Conservation (phyloP, 2,888 invertebrate genomes). For the Drosophila eohydei region DNA sequence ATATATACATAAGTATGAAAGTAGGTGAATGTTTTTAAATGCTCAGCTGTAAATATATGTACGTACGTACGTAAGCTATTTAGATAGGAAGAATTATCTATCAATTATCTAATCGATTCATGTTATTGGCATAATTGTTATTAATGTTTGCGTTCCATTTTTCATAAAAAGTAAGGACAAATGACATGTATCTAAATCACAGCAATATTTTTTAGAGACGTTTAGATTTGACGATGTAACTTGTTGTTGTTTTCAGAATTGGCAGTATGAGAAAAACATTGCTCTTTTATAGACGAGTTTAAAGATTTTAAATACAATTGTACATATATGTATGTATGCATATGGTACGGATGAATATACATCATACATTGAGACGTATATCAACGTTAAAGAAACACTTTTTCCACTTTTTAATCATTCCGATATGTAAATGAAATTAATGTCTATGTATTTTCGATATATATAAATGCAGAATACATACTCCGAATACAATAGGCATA, state of each 20-base stretch:
- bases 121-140: constrained; percentile 11
- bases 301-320: constrained; percentile 1
- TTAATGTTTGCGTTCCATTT: constrained; percentile 7
- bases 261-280: not conserved
- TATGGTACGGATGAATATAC: constrained; percentile 15
- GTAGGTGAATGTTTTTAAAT: constrained; percentile 11
- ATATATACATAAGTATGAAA: constrained; percentile 1
- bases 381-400: not conserved
- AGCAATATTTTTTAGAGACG: not conserved
- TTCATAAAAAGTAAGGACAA: not conserved
- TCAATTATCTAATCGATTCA: constrained; percentile 11
- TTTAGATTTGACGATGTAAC: not conserved
- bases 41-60: constrained; percentile 6
- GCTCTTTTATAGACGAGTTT: not conserved
- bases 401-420: not conserved
- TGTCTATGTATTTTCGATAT: constrained; percentile 18
- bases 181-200: not conserved
- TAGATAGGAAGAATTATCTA: constrained; percentile 12
- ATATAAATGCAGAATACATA: constrained; percentile 47
- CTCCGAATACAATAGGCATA: constrained; percentile 53
- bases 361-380: not conserved
- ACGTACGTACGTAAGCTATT: constrained; percentile 2
- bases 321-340: constrained; percentile 28
- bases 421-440: constrained; percentile 4
- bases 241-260: not conserved